These are phyloP conservation scores for Lerista edwardsae DNA, from an alignment of 2,797 vertebrate species.

Conservation along the genomic window DNA sequence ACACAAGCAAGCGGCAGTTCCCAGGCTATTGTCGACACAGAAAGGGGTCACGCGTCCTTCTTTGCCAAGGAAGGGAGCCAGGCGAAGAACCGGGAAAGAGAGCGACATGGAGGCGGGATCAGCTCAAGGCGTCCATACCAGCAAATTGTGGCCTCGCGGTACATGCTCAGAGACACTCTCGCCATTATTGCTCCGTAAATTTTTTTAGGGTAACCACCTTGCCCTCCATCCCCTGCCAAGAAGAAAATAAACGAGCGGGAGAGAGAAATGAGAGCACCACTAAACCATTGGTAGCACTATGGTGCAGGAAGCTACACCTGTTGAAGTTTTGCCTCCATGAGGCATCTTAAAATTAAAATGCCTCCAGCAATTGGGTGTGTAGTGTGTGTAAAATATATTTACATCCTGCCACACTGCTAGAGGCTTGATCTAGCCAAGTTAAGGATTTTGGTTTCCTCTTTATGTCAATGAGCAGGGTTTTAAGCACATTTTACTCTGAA, in stretches of 20 bases:
- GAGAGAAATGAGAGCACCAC: too few species aligned
- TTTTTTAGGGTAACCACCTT: not conserved
- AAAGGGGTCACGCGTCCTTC: not conserved
- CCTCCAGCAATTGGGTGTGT: too few species aligned
- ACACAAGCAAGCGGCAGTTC: too few species aligned
- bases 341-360: not conserved
- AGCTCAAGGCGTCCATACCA: too few species aligned
- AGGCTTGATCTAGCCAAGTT: not conserved
- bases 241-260: too few species aligned
- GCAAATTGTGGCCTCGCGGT: not conserved
- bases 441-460: not conserved
- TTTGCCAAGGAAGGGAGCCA: not conserved
- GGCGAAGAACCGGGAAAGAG: not conserved
- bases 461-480: not conserved
- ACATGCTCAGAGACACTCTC: not conserved
- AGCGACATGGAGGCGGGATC: too few species aligned
- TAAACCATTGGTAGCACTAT: too few species aligned
- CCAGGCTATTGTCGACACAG: not conserved
- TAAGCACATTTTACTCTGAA: not conserved
- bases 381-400: too few species aligned
- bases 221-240: too few species aligned
- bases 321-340: not conserved
- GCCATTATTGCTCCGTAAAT: not conserved
- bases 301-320: not conserved
- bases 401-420: not conserved